Evolutionary conservation across 1,140 invertebrate species (phyloP), one percentile per base, ranked within the genome.

Genomic region (Yoshiicerus persimilis): DNA sequence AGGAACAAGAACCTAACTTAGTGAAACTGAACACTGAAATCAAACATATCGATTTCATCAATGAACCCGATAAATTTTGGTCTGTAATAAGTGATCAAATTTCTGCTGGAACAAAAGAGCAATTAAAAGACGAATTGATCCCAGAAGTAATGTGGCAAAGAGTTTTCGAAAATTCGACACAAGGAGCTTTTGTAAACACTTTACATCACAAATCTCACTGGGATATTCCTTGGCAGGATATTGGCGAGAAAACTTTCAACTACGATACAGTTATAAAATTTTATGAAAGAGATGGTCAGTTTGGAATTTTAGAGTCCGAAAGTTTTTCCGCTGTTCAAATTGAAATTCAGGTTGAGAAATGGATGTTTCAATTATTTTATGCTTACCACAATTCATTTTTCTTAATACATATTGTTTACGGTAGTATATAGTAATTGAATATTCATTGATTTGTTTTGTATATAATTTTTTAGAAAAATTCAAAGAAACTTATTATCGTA

Each of bases 111-210:
- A 80, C 88, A 32, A 86, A 86, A 4, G 88, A 85, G 0, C 84
- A 83, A 64, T 70, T 88, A 32, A 85, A 88, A 34, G 36, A 86
- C 11, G 84, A 86, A 47, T 30, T 88, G 8, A 25, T 88, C 13
- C 88, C 88, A 0, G 39, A 86, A 64, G 62, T 39, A 9, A 39
- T 86, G 27, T 88, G 88, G 88, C 47, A 38, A 39, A 70, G 70
- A 83, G 70, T 88, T 25, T 88, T 88, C 30, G 85, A 86, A 47
- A 87, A 86, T 27, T 47, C 66, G 10, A 88, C 88, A 1, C 85
- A 83, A 80, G 88, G 88, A 20, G 88, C 70, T 1, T 88, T 86
- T 66, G 34, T 88, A 0, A 88, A 88, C 41, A 88, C 88, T 8
- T 27, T 88, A 1, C 25, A 80, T 36, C 86, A 41, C 36, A 86